Evolutionary conservation across 2,888 invertebrate species (phyloP).

Genomic region (Leucophora obtusa): DNA sequence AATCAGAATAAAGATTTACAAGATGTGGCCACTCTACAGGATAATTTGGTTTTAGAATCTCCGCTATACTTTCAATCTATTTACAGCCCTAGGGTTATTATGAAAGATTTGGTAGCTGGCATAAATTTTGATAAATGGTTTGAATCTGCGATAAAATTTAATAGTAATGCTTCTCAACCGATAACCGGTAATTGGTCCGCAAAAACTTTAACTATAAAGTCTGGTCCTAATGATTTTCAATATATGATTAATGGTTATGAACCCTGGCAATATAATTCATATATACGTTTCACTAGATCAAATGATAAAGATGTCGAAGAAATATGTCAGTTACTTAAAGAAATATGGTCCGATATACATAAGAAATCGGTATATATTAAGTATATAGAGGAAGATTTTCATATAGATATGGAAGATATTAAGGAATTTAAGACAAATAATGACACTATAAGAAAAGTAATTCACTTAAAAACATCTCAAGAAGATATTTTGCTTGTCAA

Average conservation of each 20-base stretch:
- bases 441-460: constrained; percentile 18
- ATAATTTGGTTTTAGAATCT: constrained; percentile 69
- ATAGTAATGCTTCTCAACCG: constrained; percentile 73
- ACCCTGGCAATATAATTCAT: constrained; percentile 34
- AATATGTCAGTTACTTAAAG: constrained; percentile 67
- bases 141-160: constrained; percentile 74
- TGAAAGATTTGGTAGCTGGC: constrained; percentile 72
- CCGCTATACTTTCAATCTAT: constrained; percentile 73
- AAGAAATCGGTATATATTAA: constrained; percentile 73
- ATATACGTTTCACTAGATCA: constrained; percentile 9
- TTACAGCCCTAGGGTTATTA: constrained; percentile 68
- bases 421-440: not conserved
- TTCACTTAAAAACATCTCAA: constrained; percentile 9
- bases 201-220: constrained; percentile 66
- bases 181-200: constrained; percentile 80
- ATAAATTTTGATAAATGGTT: constrained; percentile 79
- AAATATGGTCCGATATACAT: constrained; percentile 34
- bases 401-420: constrained; percentile 23
- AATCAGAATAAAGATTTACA: constrained; percentile 76
- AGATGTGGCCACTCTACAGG: constrained; percentile 76
- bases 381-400: constrained; percentile 78
- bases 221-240: constrained; percentile 44
- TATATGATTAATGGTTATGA: constrained; percentile 34
- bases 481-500: constrained; percentile 72
- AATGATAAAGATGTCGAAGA: constrained; percentile 29